phyloP scores from a whole-genome alignment of 2,888 invertebrate genomes.

The Nomada hirtipes region DNA sequence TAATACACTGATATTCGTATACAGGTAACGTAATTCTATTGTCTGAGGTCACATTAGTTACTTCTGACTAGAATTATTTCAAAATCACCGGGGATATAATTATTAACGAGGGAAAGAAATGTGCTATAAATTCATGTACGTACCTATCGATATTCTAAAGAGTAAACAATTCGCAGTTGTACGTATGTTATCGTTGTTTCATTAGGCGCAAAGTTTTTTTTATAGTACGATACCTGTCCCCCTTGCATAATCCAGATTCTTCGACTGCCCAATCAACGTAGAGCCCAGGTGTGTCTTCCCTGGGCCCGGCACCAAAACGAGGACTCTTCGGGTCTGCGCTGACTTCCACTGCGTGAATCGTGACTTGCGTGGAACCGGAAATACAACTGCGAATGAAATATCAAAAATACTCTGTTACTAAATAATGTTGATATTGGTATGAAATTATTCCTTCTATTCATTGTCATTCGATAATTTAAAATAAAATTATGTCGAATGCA shows the following conservation, averaged over 20 bases:
- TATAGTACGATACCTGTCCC: slow-evolving; percentile 87
- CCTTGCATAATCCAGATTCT: slow-evolving; percentile 90
- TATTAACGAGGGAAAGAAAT: too few relatives aligned
- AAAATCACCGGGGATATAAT: too few relatives aligned
- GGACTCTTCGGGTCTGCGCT: slow-evolving; percentile 89
- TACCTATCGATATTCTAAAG: too few relatives aligned
- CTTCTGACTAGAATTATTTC: too few relatives aligned
- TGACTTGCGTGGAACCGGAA: slow-evolving; percentile 84
- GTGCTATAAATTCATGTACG: too few relatives aligned
- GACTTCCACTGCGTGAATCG: slow-evolving; percentile 89
- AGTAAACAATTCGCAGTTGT: too few relatives aligned
- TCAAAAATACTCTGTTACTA: neutral
- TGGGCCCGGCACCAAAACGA: slow-evolving; percentile 89
- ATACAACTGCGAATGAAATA: slow-evolving; percentile 79
- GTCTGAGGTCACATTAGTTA: too few relatives aligned
- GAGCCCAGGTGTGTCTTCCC: slow-evolving; percentile 88
- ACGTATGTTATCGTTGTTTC: too few relatives aligned
- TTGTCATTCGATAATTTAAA: neutral
- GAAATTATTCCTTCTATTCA: too few relatives aligned
- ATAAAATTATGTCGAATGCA: too few relatives aligned
- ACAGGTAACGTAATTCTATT: too few relatives aligned
- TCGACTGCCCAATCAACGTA: slow-evolving; percentile 94
- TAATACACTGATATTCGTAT: too few relatives aligned
- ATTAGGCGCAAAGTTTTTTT: neutral
- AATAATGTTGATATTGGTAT: neutral